phyloP scores from a whole-genome alignment of 2,888 invertebrate genomes.

The Notodonta dromedarius region DNA sequence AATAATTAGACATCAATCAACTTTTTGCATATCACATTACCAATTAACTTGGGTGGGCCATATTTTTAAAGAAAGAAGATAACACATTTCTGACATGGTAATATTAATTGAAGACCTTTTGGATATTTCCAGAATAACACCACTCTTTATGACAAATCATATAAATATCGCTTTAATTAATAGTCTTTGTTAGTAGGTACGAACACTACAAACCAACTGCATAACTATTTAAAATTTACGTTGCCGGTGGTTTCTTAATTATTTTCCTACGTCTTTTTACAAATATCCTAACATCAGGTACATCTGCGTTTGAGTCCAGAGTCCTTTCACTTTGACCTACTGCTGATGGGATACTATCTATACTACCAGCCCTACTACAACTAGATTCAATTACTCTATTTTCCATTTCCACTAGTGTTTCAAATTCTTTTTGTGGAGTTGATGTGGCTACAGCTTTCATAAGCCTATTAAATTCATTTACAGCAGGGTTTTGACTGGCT shows the following conservation, averaged over 20 bases:
- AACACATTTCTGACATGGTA: too few relatives aligned
- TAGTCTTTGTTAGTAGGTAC: neutral
- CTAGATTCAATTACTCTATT: constrained; percentile 24
- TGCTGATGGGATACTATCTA: constrained; percentile 17
- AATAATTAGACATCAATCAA: too few relatives aligned
- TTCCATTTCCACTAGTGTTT: constrained; percentile 19
- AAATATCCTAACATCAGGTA: constrained; percentile 72
- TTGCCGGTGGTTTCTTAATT: constrained; percentile 41
- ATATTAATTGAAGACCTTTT: too few relatives aligned
- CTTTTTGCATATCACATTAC: too few relatives aligned
- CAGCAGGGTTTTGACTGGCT: constrained; percentile 11
- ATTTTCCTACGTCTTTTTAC: constrained; percentile 64
- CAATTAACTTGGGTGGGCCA: too few relatives aligned
- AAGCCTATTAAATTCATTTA: constrained; percentile 22
- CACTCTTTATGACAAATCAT: constrained; percentile 4
- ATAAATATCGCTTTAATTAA: neutral
- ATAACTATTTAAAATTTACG: neutral
- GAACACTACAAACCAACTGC: neutral
- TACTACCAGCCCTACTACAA: constrained; percentile 15
- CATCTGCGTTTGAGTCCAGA: constrained; percentile 44
- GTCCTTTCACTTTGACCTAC: constrained; percentile 35
- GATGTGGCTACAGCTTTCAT: constrained; percentile 68
- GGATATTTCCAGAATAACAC: too few relatives aligned
- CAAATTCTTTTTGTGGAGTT: constrained; percentile 60
- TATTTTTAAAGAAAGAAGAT: too few relatives aligned